Conservation (phyloP, 92 coral and sea anemone species). For the Virgularia gustaviana region DNA sequence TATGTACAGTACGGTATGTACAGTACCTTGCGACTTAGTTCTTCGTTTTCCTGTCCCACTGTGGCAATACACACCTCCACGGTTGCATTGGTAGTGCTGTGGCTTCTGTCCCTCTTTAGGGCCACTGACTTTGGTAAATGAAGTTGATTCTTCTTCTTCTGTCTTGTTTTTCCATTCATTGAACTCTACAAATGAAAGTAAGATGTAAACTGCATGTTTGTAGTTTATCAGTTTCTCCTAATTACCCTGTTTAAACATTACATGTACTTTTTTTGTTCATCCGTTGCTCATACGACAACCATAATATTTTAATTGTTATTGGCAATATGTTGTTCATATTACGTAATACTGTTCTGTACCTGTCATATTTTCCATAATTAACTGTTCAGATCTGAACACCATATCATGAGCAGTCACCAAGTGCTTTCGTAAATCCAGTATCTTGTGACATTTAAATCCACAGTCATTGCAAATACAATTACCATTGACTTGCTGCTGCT, state of each 20-base stretch:
- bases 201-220: not conserved
- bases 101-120: not conserved
- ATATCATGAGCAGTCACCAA: not conserved
- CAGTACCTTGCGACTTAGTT: constrained; percentile 50
- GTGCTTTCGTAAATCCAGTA: not conserved
- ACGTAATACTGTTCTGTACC: too few species aligned
- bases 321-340: not conserved
- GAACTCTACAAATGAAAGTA: not conserved
- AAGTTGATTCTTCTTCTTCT: not conserved
- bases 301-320: not conserved
- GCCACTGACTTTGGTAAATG: constrained; percentile 4
- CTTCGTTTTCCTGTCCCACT: constrained; percentile 32
- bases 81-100: constrained; percentile 7
- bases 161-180: not conserved
- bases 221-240: not conserved
- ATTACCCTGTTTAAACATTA: not conserved
- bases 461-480: constrained; percentile 9
- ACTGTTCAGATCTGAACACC: not conserved
- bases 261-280: not conserved
- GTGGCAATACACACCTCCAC: constrained; percentile 2
- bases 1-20: too few species aligned
- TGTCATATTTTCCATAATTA: not conserved
- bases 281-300: not conserved
- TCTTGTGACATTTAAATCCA: constrained; percentile 28
- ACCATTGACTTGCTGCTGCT: not conserved